phyloP scores from a whole-genome alignment of 2,888 invertebrate species.

The Agrochola macilenta region DNA sequence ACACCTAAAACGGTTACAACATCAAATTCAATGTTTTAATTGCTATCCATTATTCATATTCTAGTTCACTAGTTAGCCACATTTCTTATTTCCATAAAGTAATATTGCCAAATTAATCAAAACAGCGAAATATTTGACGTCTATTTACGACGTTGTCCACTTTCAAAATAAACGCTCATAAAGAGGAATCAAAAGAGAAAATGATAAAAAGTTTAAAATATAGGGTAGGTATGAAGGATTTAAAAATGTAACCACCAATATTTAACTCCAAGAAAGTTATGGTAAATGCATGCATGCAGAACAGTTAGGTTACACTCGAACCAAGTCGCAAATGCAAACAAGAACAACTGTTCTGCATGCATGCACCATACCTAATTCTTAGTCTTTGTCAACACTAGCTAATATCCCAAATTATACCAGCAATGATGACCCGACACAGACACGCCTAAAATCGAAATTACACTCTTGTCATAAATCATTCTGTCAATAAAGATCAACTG shows the following conservation, averaged over 20 bases:
- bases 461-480: slow-evolving; percentile 41
- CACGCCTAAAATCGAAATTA: slow-evolving; percentile 35
- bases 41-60: no score
- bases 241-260: background rate
- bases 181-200: background rate
- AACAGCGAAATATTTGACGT: no score
- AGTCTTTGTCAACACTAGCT: slow-evolving; percentile 10
- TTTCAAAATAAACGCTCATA: no score
- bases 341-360: no score
- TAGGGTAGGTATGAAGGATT: background rate
- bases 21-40: no score
- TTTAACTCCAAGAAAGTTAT: background rate
- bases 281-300: background rate
- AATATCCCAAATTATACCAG: slow-evolving; percentile 26
- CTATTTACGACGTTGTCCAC: no score
- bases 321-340: background rate
- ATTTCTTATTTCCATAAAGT: no score
- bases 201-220: background rate
- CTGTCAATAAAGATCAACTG: slow-evolving; percentile 51
- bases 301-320: background rate
- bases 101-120: no score
- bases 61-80: no score
- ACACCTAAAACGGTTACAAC: no score
- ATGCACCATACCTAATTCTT: slow-evolving; percentile 10
- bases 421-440: slow-evolving; percentile 12